These are phyloP conservation scores for Microhierax caerulescens DNA, from an alignment of 2,797 vertebrate genomes.

Conservation along the genomic window DNA sequence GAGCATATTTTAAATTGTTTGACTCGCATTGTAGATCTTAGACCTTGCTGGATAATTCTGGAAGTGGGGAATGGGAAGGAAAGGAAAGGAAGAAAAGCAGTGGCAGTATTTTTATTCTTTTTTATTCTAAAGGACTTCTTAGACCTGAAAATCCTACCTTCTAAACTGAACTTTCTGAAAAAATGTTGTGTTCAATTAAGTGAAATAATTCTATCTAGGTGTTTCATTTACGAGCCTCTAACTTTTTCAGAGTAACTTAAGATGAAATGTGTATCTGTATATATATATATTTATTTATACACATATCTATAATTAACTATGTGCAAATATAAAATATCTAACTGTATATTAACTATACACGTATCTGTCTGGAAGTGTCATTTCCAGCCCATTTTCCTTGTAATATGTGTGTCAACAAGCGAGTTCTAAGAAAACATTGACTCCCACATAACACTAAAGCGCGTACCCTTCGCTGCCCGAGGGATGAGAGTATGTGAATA, in stretches of 20 bases:
- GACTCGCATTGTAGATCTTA: not conserved
- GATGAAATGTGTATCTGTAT: not conserved
- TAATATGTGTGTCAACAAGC: not conserved
- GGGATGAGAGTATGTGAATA: not conserved
- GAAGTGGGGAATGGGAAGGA: not conserved
- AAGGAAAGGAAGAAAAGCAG: not conserved
- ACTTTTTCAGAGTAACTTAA: not conserved
- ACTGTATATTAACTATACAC: not conserved
- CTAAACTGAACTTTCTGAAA: not conserved
- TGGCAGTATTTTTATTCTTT: not conserved
- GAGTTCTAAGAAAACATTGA: not conserved
- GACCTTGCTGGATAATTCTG: not conserved
- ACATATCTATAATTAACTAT: not conserved
- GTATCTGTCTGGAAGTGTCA: not conserved
- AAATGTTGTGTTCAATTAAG: not conserved
- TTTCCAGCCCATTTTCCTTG: not conserved
- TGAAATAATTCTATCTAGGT: not conserved
- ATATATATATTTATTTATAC: not conserved
- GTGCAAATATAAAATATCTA: not conserved
- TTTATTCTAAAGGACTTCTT: not conserved
- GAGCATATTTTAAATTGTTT: not conserved
- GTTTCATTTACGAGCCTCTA: not conserved
- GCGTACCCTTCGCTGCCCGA: not conserved
- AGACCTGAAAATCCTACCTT: not conserved
- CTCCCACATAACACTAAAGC: not conserved